Evolutionary conservation across 2,797 vertebrate genomes (phyloP).

Genomic region (Mionectes olivaceus): DNA sequence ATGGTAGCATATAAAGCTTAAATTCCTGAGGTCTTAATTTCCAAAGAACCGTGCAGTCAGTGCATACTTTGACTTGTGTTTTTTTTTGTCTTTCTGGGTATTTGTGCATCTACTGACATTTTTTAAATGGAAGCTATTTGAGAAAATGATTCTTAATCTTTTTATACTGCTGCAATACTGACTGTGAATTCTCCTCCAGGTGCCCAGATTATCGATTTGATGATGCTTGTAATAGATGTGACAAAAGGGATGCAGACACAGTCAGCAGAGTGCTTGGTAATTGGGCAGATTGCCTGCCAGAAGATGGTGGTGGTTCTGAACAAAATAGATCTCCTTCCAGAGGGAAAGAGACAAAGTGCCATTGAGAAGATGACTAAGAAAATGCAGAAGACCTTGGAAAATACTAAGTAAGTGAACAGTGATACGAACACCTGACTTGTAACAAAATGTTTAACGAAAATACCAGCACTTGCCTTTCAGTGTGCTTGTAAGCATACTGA

Average conservation of each 20-base stretch:
- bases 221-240: constrained; percentile 97
- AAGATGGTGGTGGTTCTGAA: constrained; percentile 96
- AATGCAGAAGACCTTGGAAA: constrained; percentile 96
- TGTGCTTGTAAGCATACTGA: rapidly evolving
- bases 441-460: background rate
- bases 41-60: background rate
- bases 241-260: constrained; percentile 98
- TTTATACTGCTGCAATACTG: constrained; percentile 11
- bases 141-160: background rate
- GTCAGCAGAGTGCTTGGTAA: constrained; percentile 97
- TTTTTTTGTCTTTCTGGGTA: background rate
- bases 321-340: constrained; percentile 92
- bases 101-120: background rate
- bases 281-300: constrained; percentile 94
- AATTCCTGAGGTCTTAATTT: background rate
- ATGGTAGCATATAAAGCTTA: background rate
- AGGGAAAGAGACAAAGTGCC: constrained; percentile 87
- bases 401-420: constrained; percentile 86
- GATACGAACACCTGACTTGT: background rate
- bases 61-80: background rate
- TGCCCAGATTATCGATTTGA: constrained; percentile 97
- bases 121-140: background rate
- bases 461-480: rapidly evolving
- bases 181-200: constrained; percentile 78
- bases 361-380: constrained; percentile 97